A percentile compares a stretch with the other conserved stretches of the same genome.
Evolutionary conservation across 1,140 invertebrate species (phyloP).

Genomic region (Tetranychus cinnabarinus): DNA sequence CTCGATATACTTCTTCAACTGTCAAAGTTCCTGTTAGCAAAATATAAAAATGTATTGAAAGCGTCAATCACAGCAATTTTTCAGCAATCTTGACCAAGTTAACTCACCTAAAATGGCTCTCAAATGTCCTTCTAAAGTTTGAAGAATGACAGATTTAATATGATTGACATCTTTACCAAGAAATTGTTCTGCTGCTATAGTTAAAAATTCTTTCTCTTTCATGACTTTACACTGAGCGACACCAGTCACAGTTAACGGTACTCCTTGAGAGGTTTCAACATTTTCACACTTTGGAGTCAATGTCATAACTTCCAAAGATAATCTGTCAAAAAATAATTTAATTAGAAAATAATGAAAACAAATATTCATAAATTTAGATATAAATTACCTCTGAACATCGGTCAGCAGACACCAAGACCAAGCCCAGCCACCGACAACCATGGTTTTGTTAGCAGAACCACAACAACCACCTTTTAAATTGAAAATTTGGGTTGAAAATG

Average conservation of each 20-base stretch:
- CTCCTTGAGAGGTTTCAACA: conserved; percentile 86
- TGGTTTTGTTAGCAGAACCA: conserved; percentile 50
- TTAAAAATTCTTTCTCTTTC: conserved; percentile 88
- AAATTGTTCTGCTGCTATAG: conserved; percentile 88
- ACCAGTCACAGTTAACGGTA: conserved; percentile 86
- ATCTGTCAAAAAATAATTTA: conserved; percentile 16
- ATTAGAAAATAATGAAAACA: too few relatives aligned
- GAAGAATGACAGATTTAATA: conserved; percentile 75
- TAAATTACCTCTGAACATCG: conserved; percentile 40
- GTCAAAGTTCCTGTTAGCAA: conserved; percentile 42
- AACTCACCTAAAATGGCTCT: conserved; percentile 34
- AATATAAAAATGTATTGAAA: too few relatives aligned
- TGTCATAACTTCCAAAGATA: conserved; percentile 89
- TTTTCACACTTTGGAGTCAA: conserved; percentile 31
- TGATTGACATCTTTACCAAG: conserved; percentile 69
- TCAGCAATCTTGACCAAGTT: too few relatives aligned
- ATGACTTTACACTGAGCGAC: conserved; percentile 95
- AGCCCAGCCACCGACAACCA: conserved; percentile 79
- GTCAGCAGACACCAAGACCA: conserved; percentile 91
- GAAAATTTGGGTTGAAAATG: too few relatives aligned
- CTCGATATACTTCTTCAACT: conserved; percentile 96
- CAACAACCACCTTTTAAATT: conserved; percentile 32
- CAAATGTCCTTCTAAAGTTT: conserved; percentile 90
- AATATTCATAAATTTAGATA: too few relatives aligned
- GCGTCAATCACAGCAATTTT: too few relatives aligned